Base-by-base conservation (phyloP, 1,140 invertebrate genomes). In the Matsumurasca onukii region DNA sequence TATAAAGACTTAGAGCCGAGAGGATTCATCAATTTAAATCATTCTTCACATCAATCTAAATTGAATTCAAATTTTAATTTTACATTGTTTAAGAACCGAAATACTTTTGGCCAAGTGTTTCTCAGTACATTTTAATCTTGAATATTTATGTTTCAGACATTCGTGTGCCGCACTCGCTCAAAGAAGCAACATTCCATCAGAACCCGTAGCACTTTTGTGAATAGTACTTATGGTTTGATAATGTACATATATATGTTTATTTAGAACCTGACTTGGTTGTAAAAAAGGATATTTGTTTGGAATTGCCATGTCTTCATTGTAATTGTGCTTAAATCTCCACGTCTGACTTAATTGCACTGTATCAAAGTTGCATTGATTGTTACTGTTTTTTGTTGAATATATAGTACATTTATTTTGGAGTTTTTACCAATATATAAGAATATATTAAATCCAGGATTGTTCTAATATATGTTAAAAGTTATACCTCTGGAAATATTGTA, bases 141-240 rank as follows among this genome's bases (percentile, higher is more conserved):
- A n/a, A n/a, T n/a, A n/a, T 39, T 39, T 5, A 39, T 59, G 55
- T 59, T 59, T 5, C 25, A 59, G 55, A 59, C 30, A 27, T 5
- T 59, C 15, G 30, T 25, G 25, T 25, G 22, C 22, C 15, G 55
- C 55, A 59, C 55, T 27, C 15, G 55, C 55, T 59, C 55, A 59
- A 59, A 27, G 55, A 59, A 59, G 55, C 55, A 25, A 59, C 55
- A 59, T 59, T 59, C 55, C 55, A 59, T 59, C 55, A 59, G n/a
- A 59, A 13, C 25, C 30, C 24, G 22, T 59, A 59, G 55, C 25
- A 59, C 55, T 59, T 59, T 59, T 59, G 55, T 59, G 55, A 59
- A 59, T 59, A 59, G 55, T 59, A 59, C 55, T 59, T 59, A 59
- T 24, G 2, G 30, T 22, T 59, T 22, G 55, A 59, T 59, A 15